Evolutionary conservation across 2,797 vertebrate genomes (phyloP), one percentile per base, ranked within the genome.

Genomic region (Megalops cyprinoides): DNA sequence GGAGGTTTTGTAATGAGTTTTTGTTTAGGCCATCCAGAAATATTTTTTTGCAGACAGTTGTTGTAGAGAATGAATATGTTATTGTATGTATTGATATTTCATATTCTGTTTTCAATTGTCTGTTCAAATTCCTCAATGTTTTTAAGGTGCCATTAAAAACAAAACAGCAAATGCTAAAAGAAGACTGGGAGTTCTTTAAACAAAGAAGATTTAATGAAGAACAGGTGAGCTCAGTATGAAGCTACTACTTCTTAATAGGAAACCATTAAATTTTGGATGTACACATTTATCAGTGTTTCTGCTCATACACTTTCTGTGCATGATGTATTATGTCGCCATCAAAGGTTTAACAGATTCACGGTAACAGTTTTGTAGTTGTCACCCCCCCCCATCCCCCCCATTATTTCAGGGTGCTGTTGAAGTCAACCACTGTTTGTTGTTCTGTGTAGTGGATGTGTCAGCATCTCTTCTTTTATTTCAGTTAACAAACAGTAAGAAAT

Each of bases 121-220:
- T n/a, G 12, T n/a, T 55, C 42, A 5, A 28, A 28, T 49, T 53
- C 25, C 46, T 81, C 42, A 10, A 77, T 83, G 28, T 82, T 86
- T 85, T 90, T 1, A 82, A 99, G 97, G 96, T 94, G 93, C 92
- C 97, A 83, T 90, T 97, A 93, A 97, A 96, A 93, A 95, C 95
- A 48, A 98, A 98, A 77, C 97, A 97, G 82, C 94, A 95, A 81
- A 93, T 97, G 94, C 93, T 97, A 31, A 97, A 98, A 85, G 97
- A 98, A 88, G 98, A 99, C 86, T 98, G 97, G 95, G 98, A 98
- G 86, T 97, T 97, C 88, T 97, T 97, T 87, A 98, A 96, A 84
- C 97, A 99, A 86, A 95, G 96, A 49, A 94, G 95, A 82, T 96
- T 98, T 92, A 94, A 97, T 79, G 97, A 98, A 89, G 97, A 98